These are phyloP conservation scores for Andricus grossulariae DNA, from an alignment of 1,140 invertebrate genomes.

Conservation along the genomic window DNA sequence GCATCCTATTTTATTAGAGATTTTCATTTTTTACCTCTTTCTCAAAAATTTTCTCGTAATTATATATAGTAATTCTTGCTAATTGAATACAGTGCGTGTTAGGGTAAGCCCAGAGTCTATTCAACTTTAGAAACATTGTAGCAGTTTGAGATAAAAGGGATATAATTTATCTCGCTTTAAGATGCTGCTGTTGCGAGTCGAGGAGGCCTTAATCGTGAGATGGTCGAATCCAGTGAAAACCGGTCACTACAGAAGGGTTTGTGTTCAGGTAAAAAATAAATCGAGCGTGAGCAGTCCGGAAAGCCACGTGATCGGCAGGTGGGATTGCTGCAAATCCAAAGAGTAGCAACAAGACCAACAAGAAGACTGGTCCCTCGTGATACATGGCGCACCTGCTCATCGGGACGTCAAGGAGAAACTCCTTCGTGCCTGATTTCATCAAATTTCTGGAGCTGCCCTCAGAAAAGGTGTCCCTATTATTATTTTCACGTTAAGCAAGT, in stretches of 20 bases:
- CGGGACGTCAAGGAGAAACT: conserved; percentile 49
- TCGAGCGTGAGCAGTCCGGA: conserved; percentile 52
- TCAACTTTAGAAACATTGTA: conserved; percentile 1
- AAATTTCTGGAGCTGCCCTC: conserved; percentile 31
- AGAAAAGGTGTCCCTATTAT: not conserved
- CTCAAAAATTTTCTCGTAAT: not conserved
- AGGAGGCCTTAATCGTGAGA: conserved; percentile 19
- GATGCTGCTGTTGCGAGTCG: not conserved
- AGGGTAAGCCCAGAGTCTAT: conserved; percentile 2
- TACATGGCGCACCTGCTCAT: conserved; percentile 53
- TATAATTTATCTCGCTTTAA: conserved; percentile 22
- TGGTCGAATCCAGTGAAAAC: conserved; percentile 41
- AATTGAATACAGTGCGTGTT: not conserved
- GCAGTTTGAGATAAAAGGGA: conserved; percentile 17
- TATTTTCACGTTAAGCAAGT: not conserved
- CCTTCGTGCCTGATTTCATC: conserved; percentile 45
- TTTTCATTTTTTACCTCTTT: not conserved
- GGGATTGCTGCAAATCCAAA: conserved; percentile 53
- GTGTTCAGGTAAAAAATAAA: conserved; percentile 45
- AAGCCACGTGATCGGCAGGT: conserved; percentile 54
- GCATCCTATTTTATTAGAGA: too few relatives aligned
- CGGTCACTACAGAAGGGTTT: conserved; percentile 32
- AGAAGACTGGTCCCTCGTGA: conserved; percentile 54
- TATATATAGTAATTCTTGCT: not conserved
- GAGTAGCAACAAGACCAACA: conserved; percentile 53